Base-by-base conservation (phyloP, 2,797 vertebrate species). In the Pogoniulus pusillus region DNA sequence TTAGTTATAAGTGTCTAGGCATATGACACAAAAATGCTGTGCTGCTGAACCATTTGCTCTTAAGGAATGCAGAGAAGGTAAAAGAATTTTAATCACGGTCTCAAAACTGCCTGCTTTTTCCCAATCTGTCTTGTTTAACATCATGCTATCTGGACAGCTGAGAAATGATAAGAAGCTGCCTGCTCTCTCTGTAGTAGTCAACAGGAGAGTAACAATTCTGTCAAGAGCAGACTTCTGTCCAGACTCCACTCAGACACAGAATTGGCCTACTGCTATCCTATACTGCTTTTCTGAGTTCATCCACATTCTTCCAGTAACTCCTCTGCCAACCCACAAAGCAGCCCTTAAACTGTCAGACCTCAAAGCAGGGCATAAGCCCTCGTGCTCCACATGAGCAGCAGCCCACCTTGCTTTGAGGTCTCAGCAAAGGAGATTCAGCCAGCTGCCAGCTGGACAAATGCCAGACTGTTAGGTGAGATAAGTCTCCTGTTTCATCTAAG, bases 221-320 rank as follows among this genome's bases (percentile, higher is more conserved):
- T 22, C 26, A 35, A 77, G 79, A 41, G 24, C 74, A 51, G 41
- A 65, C 66, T n/a, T 80, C 47, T 23, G 22, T 47, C 47, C 75
- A 57, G 70, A 54, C 45, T 57, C 26, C 8, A 8, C 30, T 27
- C 7, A 54, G 39, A 58, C 2, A 1, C 0, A 78, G 23, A 49
- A 81, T 51, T 79, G 59, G 9, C 24, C 18, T 88, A 9, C 58
- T 88, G 39, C 79, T 70, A 82, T 9, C 9, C n/a, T 57, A 9
- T 41, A 39, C 58, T 73, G 57, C 22, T 82, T 81, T 94, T 89
- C 8, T 75, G n/a, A 95, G 69, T 70, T 89, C 37, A 92, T 49
- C n/a, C 69, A 68, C 10, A 27, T 55, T 79, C 62, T 68, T 88
- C 58, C 78, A 82, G 15, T 34, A 75, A 29, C 20, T 87, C 35